Base-by-base conservation (phyloP, 2,113 vertebrate genomes). In the Ranitomeya imitator region DNA sequence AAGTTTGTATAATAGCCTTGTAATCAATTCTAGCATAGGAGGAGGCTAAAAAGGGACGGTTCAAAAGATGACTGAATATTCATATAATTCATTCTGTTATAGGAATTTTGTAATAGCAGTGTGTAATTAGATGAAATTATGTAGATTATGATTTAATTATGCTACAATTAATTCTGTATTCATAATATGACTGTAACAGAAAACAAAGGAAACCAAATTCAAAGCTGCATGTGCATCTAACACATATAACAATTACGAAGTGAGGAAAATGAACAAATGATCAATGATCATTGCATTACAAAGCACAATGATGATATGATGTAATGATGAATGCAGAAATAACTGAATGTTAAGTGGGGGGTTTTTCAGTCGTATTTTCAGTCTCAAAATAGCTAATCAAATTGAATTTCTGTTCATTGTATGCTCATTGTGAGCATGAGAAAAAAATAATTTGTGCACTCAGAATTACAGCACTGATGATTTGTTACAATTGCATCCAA, bases 111-210 rank as follows among this genome's bases (percentile, higher is more conserved):
- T 87, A 63, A 88, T 65, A 65, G 57, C 23, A 18, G 57, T 77
- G 57, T 83, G 59, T 77, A 88, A 83, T 88, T 76, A 83, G 80
- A 63, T 54, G 69, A 88, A 61, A 88, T 65, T 83, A 45, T 76
- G 37, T 52, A 61, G 71, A 55, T 60, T 76, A 59, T 83, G 57
- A 83, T 83, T 73, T 18, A 83, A 83, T 83, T 76, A 76, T 61
- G 21, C 55, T 52, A 76, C 67, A 83, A 82, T 82, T 82, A 82
- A 87, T 80, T 61, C 37, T 88, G 45, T 65, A 63, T 83, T 88
- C 59, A 83, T 37, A 88, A 65, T 16, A 74, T 65, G 80, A 60
- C 67, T 81, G 18, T 16, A 60, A 57, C 9, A 7, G 60, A 51
- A n/a, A 83, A 79, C 85, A 86, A 79, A 86, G 12, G 45, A 57